Conservation (phyloP, 2,888 invertebrate genomes). For the Zygogramma bicolorata region DNA sequence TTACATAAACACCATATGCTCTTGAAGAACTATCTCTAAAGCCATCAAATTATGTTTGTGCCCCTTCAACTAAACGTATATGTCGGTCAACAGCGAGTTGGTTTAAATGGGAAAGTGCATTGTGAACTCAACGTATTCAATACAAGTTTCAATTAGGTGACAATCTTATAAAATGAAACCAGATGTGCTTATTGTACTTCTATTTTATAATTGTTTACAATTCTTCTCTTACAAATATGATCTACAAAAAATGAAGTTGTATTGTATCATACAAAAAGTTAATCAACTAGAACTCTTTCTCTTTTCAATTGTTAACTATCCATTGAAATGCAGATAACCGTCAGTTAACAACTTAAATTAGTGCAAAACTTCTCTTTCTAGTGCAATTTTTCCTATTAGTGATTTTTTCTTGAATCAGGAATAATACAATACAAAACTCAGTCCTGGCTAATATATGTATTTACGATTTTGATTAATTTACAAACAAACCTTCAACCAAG, state of each 20-base stretch:
- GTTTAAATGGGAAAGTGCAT: too few species aligned
- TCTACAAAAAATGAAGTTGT: slow-evolving; percentile 50
- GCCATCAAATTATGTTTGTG: too few species aligned
- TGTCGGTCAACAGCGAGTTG: too few species aligned
- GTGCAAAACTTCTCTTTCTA: slow-evolving; percentile 27
- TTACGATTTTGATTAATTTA: slow-evolving; percentile 32
- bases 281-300: slow-evolving; percentile 26
- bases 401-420: neutral
- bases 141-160: too few species aligned
- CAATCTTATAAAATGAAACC: neutral
- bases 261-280: slow-evolving; percentile 44
- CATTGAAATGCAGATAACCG: neutral
- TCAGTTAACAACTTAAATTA: slow-evolving; percentile 22
- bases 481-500: slow-evolving; percentile 36
- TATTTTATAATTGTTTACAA: slow-evolving; percentile 43
- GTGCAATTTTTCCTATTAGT: slow-evolving; percentile 27
- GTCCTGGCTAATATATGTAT: slow-evolving; percentile 35
- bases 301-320: slow-evolving; percentile 27
- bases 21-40: too few species aligned
- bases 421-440: slow-evolving; percentile 41
- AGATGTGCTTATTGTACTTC: neutral
- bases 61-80: too few species aligned
- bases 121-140: too few species aligned
- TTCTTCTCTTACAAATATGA: slow-evolving; percentile 53
- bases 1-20: too few species aligned